Conservation (phyloP, 2,797 vertebrate species). For the Silurus aristotelis region DNA sequence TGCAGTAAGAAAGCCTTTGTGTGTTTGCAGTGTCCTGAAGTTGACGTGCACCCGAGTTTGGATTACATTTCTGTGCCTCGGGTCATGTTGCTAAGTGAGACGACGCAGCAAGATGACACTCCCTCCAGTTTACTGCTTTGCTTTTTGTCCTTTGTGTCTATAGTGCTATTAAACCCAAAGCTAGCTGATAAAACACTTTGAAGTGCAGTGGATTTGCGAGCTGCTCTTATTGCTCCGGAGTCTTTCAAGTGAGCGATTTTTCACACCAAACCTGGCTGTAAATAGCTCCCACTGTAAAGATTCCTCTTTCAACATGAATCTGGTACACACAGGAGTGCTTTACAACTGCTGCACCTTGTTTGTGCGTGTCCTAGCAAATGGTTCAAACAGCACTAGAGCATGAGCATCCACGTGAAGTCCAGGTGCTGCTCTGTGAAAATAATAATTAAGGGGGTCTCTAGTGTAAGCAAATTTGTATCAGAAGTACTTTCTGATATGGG, state of each 20-base stretch:
- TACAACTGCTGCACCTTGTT: constrained; percentile 12
- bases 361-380: background rate
- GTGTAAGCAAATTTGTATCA: background rate
- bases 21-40: background rate
- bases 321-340: constrained; percentile 20
- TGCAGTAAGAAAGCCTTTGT: background rate
- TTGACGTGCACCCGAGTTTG: constrained; percentile 18
- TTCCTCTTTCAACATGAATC: constrained; percentile 39
- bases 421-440: background rate
- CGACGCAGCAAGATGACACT: constrained; percentile 6
- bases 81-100: constrained; percentile 42
- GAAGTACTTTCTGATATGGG: background rate
- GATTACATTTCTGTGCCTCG: constrained; percentile 36
- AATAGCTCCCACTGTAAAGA: constrained; percentile 51
- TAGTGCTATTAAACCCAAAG: constrained; percentile 28
- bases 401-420: background rate
- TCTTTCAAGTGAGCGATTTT: constrained; percentile 33
- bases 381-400: background rate
- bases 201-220: constrained; percentile 35
- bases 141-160: constrained; percentile 39
- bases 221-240: constrained; percentile 48
- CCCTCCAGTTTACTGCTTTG: constrained; percentile 26
- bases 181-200: constrained; percentile 52
- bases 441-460: background rate
- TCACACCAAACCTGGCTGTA: constrained; percentile 39